A percentile compares a stretch with the other conserved stretches of the same genome.
These are phyloP conservation scores for Harpagoxenus sublaevis DNA, from an alignment of 2,888 invertebrate species.

Conservation along the genomic window DNA sequence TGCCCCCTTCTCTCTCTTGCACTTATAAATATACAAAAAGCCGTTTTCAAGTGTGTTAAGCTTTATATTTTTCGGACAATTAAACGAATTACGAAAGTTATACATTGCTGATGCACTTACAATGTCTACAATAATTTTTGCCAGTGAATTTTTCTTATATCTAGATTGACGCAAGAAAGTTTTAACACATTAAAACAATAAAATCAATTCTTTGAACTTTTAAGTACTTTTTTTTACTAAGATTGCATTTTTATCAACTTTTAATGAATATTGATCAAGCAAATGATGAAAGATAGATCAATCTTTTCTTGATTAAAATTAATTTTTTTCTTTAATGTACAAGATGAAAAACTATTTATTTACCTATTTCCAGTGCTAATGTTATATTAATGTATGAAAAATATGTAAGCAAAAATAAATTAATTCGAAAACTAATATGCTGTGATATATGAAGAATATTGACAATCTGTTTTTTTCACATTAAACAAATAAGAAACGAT, in stretches of 20 bases:
- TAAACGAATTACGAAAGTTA: not conserved
- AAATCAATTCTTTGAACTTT: slow-evolving; percentile 2
- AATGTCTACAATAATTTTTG: not conserved
- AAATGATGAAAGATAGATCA: not conserved
- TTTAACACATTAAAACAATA: not conserved
- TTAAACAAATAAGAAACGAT: not conserved
- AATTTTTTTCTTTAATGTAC: not conserved
- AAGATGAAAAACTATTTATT: not conserved
- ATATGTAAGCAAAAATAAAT: not conserved
- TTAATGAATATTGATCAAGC: not conserved
- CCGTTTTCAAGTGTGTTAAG: slow-evolving; percentile 38
- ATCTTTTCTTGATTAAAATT: not conserved
- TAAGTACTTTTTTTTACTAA: not conserved
- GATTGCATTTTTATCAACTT: not conserved
- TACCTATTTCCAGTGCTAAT: not conserved
- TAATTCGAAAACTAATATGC: not conserved
- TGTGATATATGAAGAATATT: not conserved
- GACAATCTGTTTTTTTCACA: not conserved
- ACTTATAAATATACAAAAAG: slow-evolving; percentile 45
- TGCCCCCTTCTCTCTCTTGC: slow-evolving; percentile 38
- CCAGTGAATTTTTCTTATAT: not conserved
- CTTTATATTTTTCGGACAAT: not conserved
- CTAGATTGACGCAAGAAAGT: not conserved
- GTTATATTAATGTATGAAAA: not conserved
- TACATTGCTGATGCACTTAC: not conserved